Evolutionary conservation across 2,888 invertebrate species (phyloP).

Genomic region (Spilarctia lutea): DNA sequence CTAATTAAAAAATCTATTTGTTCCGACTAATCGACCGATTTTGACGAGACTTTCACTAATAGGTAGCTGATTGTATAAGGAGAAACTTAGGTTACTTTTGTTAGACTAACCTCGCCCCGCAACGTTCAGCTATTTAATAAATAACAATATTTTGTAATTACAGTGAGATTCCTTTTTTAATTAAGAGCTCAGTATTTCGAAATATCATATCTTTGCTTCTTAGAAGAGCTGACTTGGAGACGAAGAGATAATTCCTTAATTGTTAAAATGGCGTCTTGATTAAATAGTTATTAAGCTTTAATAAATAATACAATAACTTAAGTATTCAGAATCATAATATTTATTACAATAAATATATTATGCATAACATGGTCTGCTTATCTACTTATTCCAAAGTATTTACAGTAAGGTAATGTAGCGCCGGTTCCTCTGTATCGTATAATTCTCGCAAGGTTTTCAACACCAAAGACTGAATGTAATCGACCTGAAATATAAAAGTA

Average conservation of each 20-base stretch:
- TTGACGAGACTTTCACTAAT: too few relatives aligned
- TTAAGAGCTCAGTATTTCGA: too few relatives aligned
- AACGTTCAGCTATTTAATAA: too few relatives aligned
- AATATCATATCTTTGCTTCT: background rate
- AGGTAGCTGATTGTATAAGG: too few relatives aligned
- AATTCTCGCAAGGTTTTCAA: conserved; percentile 85
- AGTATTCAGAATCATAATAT: background rate
- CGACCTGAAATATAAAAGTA: conserved; percentile 86
- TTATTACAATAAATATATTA: background rate
- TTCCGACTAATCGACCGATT: too few relatives aligned
- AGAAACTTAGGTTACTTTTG: too few relatives aligned
- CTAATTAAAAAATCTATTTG: too few relatives aligned
- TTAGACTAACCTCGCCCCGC: too few relatives aligned
- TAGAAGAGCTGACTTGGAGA: background rate
- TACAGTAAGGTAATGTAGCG: conserved; percentile 77
- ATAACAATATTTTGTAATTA: too few relatives aligned
- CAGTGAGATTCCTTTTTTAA: background rate
- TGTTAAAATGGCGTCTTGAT: background rate
- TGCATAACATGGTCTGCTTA: background rate
- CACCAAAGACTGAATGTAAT: conserved; percentile 91
- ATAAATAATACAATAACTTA: background rate
- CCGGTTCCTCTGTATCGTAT: conserved; percentile 83
- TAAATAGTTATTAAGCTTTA: background rate
- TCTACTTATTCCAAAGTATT: conserved; percentile 48
- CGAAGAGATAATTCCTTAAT: background rate